These are phyloP conservation scores for Phaethon lepturus DNA, from an alignment of 2,113 vertebrate species.

Conservation along the genomic window DNA sequence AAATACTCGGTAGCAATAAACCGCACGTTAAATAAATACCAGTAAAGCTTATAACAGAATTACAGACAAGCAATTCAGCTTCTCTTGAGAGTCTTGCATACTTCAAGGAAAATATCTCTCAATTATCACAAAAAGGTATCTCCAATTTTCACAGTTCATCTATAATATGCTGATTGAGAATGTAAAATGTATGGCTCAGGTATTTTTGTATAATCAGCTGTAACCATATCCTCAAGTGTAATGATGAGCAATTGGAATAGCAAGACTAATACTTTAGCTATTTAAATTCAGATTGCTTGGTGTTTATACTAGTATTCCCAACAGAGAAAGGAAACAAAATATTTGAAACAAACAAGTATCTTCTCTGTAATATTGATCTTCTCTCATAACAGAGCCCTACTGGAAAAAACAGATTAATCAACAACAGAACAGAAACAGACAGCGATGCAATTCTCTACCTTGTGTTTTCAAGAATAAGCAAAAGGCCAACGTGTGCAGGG, in stretches of 20 bases:
- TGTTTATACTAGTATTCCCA: slow-evolving; percentile 71
- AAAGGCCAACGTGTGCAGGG: background rate
- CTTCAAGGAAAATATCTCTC: slow-evolving; percentile 77
- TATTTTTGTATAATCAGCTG: slow-evolving; percentile 71
- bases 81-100: slow-evolving; percentile 71
- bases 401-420: slow-evolving; percentile 60
- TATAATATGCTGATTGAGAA: slow-evolving; percentile 75
- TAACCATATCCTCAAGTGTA: slow-evolving; percentile 71
- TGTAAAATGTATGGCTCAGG: slow-evolving; percentile 70
- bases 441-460: background rate
- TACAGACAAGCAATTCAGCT: slow-evolving; percentile 73
- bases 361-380: slow-evolving; percentile 62
- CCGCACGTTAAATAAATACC: slow-evolving; percentile 73
- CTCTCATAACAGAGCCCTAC: slow-evolving; percentile 38
- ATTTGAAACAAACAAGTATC: slow-evolving; percentile 73
- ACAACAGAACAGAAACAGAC: slow-evolving; percentile 21
- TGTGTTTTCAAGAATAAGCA: background rate
- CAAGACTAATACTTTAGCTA: slow-evolving; percentile 68
- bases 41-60: slow-evolving; percentile 77
- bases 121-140: slow-evolving; percentile 79
- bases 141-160: slow-evolving; percentile 79
- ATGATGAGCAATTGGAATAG: slow-evolving; percentile 66
- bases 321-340: slow-evolving; percentile 64
- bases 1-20: slow-evolving; percentile 69
- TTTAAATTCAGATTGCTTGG: slow-evolving; percentile 73